These are phyloP conservation scores for Diachasmimorpha longicaudata DNA, from an alignment of 1,140 invertebrate genomes.

Conservation along the genomic window DNA sequence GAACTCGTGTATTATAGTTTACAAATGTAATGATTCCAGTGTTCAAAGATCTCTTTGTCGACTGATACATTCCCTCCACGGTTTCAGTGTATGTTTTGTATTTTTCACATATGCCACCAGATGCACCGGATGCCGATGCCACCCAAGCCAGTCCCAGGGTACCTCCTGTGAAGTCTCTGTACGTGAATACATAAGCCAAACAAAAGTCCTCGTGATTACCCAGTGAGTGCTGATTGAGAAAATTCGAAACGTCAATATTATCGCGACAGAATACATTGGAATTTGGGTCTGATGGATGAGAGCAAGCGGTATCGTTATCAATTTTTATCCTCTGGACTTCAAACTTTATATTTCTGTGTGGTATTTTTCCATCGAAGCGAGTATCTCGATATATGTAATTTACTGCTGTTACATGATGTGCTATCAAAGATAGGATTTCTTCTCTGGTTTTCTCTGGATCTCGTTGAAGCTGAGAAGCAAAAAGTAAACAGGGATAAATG, in stretches of 20 bases:
- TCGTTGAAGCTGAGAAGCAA: constrained; percentile 65
- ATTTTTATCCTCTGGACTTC: constrained; percentile 97
- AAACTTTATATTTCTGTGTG: constrained; percentile 95
- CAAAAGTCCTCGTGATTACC: constrained; percentile 98
- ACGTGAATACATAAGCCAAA: constrained; percentile 98
- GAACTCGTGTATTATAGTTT: constrained; percentile 97
- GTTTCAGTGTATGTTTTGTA: constrained; percentile 97
- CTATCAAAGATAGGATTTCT: constrained; percentile 96
- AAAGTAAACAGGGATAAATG: background rate
- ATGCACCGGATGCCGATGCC: constrained; percentile 92
- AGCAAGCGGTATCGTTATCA: constrained; percentile 86
- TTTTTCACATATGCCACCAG: constrained; percentile 98
- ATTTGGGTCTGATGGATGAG: constrained; percentile 69
- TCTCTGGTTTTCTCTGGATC: constrained; percentile 88
- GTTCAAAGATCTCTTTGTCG: constrained; percentile 93
- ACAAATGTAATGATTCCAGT: constrained; percentile 99
- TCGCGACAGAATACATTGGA: constrained; percentile 94
- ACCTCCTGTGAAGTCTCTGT: constrained; percentile 94
- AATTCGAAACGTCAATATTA: constrained; percentile 99
- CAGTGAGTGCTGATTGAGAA: constrained; percentile 96
- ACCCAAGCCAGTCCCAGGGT: constrained; percentile 99
- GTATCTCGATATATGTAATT: constrained; percentile 98
- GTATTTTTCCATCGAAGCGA: constrained; percentile 85
- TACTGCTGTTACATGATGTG: constrained; percentile 97
- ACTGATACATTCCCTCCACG: constrained; percentile 89